Evolutionary conservation across 2,888 invertebrate species (phyloP), one percentile per base, ranked within the genome.

Genomic region (Polymixis lichenea): DNA sequence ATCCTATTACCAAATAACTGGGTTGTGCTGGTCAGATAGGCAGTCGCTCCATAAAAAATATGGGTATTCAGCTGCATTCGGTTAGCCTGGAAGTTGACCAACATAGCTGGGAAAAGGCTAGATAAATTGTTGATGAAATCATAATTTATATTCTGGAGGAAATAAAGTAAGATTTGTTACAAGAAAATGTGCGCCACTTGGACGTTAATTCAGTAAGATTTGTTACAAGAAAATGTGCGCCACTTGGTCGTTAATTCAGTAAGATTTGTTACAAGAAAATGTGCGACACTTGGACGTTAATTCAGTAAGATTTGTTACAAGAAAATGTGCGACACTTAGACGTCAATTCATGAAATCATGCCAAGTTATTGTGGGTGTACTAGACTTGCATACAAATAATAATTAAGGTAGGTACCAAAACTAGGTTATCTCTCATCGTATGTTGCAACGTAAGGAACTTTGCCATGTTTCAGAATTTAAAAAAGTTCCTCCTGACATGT

Each of bases 391-490:
- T 28, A 58, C 6, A 70, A 56, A 77, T 62, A 43, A 25, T 56
- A 64, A 79, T 51, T 11, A 51, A n/a, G 62, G 2, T 22, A 28
- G 3, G 17, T 49, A 38, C 15, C 9, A 25, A 60, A 60, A 53
- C 51, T 22, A 78, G 51, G 43, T 3, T 60, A 53, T 76, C 49
- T 78, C 19, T 5, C 6, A 28, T n/a, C 11, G 15, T n/a, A 43
- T 46, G 64, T 64, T 58, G 32, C 62, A 56, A 53, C 9, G 11
- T 1, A 51, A 64, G 51, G 11, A 32, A 28, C 58, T 58, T 60
- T 72, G 79, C 79, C 72, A 79, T 60, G 49, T 49, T 65, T 60
- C 55, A 56, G 17, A 43, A 67, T 75, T 67, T n/a, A n/a, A n/a
- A n/a, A n/a, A n/a, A n/a, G n/a, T n/a, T 72, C 6, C n/a, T 32